Evolutionary conservation across 2,888 invertebrate genomes (phyloP).

Genomic region (Nipponacmea schrenckii): DNA sequence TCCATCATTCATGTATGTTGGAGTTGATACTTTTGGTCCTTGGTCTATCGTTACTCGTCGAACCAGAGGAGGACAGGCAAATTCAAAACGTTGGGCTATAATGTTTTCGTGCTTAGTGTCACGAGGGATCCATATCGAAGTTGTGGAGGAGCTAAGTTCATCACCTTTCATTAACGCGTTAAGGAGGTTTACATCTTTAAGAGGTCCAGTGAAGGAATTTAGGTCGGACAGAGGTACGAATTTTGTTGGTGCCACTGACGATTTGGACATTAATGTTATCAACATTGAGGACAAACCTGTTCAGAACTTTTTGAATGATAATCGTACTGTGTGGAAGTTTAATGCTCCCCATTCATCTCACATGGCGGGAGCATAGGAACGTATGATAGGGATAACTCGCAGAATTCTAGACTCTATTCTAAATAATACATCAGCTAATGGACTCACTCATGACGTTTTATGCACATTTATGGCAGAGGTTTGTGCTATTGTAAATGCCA

Average conservation of each 20-base stretch:
- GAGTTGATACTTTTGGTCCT: conserved; percentile 16
- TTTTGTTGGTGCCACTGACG: too few relatives aligned
- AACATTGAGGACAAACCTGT: conserved; percentile 21
- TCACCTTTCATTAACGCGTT: conserved; percentile 29
- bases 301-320: conserved; percentile 15
- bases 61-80: conserved; percentile 13
- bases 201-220: conserved; percentile 21
- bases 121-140: too few relatives aligned
- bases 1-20: too few relatives aligned
- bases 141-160: conserved; percentile 22
- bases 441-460: conserved; percentile 28
- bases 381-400: conserved; percentile 22
- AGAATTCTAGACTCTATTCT: conserved; percentile 25
- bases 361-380: background rate
- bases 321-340: conserved; percentile 23
- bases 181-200: conserved; percentile 17
- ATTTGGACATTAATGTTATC: conserved; percentile 16
- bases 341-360: conserved; percentile 20
- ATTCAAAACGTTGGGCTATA: conserved; percentile 18
- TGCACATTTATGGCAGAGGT: conserved; percentile 26
- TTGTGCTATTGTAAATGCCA: conserved; percentile 20
- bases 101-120: too few relatives aligned
- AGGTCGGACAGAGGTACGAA: conserved; percentile 19
- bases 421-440: conserved; percentile 7
- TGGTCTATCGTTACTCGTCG: conserved; percentile 13